A percentile compares a stretch with the other conserved stretches of the same genome.
Evolutionary conservation across 1,140 invertebrate genomes (phyloP).

Genomic region (Zeugodacus cucurbitae): DNA sequence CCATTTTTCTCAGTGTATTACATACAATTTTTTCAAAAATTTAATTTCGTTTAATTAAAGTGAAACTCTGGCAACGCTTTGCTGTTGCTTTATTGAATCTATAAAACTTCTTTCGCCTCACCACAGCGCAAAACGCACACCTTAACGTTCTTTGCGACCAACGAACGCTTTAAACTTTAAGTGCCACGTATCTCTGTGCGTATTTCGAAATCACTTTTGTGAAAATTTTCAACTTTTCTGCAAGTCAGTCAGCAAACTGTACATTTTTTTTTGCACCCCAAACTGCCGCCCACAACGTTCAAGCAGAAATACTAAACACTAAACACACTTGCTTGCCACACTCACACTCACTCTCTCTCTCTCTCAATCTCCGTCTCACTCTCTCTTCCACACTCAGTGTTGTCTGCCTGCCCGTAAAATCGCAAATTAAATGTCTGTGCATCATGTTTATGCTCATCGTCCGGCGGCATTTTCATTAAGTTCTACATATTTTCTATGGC

Average conservation of each 20-base stretch:
- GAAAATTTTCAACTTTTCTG: background rate
- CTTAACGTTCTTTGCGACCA: background rate
- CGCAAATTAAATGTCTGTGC: slow-evolving; percentile 11
- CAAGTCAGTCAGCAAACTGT: background rate
- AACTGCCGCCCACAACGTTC: background rate
- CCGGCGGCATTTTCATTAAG: background rate
- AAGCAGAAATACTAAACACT: too few relatives aligned
- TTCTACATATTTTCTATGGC: background rate
- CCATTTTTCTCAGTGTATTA: background rate
- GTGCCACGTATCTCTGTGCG: background rate
- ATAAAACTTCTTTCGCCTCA: background rate
- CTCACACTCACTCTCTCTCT: background rate
- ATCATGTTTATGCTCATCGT: background rate
- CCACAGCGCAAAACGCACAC: background rate
- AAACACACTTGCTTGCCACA: too few relatives aligned
- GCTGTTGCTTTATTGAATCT: background rate
- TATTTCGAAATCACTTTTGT: background rate
- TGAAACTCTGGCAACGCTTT: background rate
- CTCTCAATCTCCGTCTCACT: background rate
- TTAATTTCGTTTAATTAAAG: background rate
- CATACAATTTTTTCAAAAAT: background rate
- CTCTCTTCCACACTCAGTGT: background rate
- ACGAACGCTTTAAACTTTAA: background rate
- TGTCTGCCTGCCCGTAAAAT: background rate
- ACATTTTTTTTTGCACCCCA: background rate